Evolutionary conservation across 2,888 invertebrate species (phyloP), one percentile per base, ranked within the genome.

Genomic region (Drosophila eohydei): DNA sequence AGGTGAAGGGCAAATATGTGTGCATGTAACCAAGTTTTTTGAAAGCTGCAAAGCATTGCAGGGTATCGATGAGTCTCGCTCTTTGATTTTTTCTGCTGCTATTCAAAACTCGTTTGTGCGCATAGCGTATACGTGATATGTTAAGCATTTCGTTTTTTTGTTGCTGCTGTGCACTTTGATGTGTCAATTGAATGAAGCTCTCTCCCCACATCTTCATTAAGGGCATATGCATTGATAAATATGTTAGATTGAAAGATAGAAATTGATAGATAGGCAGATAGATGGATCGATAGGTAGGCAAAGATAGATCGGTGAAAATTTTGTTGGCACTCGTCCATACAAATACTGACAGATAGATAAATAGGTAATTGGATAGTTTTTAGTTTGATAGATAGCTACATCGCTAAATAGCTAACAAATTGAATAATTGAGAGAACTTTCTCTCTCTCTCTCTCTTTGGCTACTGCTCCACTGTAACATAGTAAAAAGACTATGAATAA

Each of bases 111-210:
- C 12, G 59, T 66, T 71, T 36, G 56, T 26, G 21, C 26, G 52
- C 66, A 16, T 16, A 8, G 38, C 76, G 77, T 77, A 77, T 77
- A 77, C 77, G 63, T 72, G 77, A 77, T 70, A 58, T 63, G 51
- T 5, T 28, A 38, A 55, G 66, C 32, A 16, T 62, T 65, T 57
- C 9, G 2, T 9, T 41, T 16, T 21, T 21, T 26, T 26, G 21
- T n/a, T n/a, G 14, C 6, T 52, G 36, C 48, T 40, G 50, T 41
- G 69, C 59, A 66, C 65, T 54, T 57, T 32, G 54, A 40, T 40
- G 54, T 34, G 14, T 52, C 34, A 36, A n/a, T 38, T 5, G 52
- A 28, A n/a, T 21, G 38, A 52, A 52, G 14, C n/a, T 38, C 52
- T 16, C 12, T 21, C 16, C n/a, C 30, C n/a, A 8, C 46, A 30